Conservation (phyloP, 2,113 vertebrate species). For the Nestor notabilis region DNA sequence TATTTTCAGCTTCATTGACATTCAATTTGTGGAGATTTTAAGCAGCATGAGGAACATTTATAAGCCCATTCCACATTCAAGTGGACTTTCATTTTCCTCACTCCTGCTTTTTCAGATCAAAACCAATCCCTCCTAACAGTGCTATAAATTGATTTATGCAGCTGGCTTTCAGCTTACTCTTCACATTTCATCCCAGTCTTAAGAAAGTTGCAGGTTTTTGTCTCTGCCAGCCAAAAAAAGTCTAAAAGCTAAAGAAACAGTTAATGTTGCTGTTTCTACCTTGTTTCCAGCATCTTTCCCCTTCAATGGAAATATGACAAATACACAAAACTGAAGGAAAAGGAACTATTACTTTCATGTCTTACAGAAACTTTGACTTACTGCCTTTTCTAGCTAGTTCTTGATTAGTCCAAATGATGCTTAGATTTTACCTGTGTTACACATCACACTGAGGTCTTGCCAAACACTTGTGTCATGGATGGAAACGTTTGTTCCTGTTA, state of each 20-base stretch:
- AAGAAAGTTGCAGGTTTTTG: not conserved
- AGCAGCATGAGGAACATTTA: not conserved
- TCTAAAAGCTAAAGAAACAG: not conserved
- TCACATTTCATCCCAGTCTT: not conserved
- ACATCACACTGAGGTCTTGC: not conserved
- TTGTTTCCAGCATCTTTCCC: not conserved
- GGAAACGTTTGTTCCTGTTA: not conserved
- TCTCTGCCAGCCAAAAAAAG: not conserved
- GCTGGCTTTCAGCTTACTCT: not conserved
- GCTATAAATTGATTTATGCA: not conserved
- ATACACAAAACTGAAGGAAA: not conserved
- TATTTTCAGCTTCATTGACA: not conserved
- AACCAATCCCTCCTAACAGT: not conserved
- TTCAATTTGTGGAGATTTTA: not conserved
- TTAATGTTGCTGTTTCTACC: not conserved
- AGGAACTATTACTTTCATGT: not conserved
- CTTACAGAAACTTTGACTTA: not conserved
- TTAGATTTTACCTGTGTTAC: not conserved
- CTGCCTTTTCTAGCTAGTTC: not conserved
- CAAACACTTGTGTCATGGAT: not conserved
- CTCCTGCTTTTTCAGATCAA: not conserved
- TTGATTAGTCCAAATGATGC: not conserved
- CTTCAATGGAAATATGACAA: not conserved
- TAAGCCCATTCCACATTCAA: not conserved
- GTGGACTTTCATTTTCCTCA: not conserved